Evolutionary conservation across 2,888 invertebrate genomes (phyloP).

Genomic region (Lathronympha strigana): DNA sequence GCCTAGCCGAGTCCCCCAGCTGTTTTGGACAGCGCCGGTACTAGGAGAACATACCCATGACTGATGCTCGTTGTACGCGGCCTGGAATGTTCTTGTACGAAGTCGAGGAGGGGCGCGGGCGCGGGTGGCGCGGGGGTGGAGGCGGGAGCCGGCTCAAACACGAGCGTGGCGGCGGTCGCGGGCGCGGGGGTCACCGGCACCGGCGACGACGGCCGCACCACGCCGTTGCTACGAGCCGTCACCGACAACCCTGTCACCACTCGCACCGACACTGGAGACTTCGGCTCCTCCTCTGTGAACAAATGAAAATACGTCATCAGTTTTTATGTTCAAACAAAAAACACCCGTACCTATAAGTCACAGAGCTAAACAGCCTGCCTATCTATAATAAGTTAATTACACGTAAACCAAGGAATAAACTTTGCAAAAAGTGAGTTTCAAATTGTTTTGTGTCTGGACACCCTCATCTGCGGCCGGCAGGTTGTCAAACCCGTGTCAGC

Average conservation of each 20-base stretch:
- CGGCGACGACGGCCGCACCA: conserved; percentile 58
- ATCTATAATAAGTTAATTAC: background rate
- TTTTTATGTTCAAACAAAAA: conserved; percentile 42
- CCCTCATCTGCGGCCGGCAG: conserved; percentile 60
- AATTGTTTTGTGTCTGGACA: conserved; percentile 55
- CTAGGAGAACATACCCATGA: conserved; percentile 77
- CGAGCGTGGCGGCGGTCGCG: conserved; percentile 43
- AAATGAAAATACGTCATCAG: conserved; percentile 55
- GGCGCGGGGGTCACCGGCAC: conserved; percentile 49
- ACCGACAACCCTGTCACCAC: conserved; percentile 71
- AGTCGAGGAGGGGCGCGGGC: conserved; percentile 70
- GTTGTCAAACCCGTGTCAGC: conserved; percentile 78
- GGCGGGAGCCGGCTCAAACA: conserved; percentile 48
- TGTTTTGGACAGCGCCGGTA: conserved; percentile 70
- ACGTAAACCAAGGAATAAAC: conserved; percentile 7
- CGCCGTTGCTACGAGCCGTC: conserved; percentile 71
- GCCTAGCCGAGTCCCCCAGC: conserved; percentile 64
- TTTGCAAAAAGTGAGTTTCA: conserved; percentile 60
- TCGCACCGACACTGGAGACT: conserved; percentile 74
- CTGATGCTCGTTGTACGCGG: conserved; percentile 76
- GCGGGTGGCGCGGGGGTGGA: conserved; percentile 51
- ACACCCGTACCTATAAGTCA: background rate
- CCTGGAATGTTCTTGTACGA: conserved; percentile 83
- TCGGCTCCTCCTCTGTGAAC: conserved; percentile 80
- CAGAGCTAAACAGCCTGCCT: background rate